Base-by-base conservation (phyloP, 2,888 invertebrate species). In the Leucania comma region DNA sequence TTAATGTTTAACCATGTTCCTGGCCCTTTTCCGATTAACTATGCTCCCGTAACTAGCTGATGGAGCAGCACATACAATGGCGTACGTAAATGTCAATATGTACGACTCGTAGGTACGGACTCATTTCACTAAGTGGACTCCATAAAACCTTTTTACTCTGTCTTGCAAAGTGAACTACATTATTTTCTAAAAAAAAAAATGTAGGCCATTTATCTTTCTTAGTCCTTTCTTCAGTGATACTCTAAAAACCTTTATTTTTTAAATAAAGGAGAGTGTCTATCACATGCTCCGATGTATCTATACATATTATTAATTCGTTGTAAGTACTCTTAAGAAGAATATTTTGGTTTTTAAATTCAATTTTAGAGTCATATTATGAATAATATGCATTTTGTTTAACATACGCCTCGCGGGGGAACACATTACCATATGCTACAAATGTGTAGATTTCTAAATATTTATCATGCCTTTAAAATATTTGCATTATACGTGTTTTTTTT, bases 131-230 rank as follows among this genome's bases (percentile, higher is more conserved):
- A 75, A 75, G 71, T 75, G 76, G 51, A 61, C 57, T 57, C 46
- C 51, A 71, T 57, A 65, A 71, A 75, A 75, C 65, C 65, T 75
- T 71, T 61, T 51, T 64, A 51, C 26, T 60, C 50, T 75, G 24
- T 57, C 50, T 61, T 75, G 38, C 51, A 75, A 75, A 75, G 60
- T 53, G 48, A 71, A 71, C 60, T 53, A 70, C 60, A 75, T 75
- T 75, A 75, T 75, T 65, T 75, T 71, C 51, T 61, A 24, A 61
- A 76, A 76, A 76, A 76, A 57, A 50, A 64, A 76, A 61, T 72
- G 48, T 76, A 10, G 20, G 58, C 17, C 24, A 10, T 75, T 72
- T 61, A 48, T 65, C 32, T 72, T 48, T 64, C 61, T 71, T 50
- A 58, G 66, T 66, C 48, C 32, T 72, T 66, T 72, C 46, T 71